A percentile compares a stretch with the other conserved stretches of the same genome.
phyloP scores from a whole-genome alignment of 2,797 vertebrate species.

The Hippoglossus hippoglossus region DNA sequence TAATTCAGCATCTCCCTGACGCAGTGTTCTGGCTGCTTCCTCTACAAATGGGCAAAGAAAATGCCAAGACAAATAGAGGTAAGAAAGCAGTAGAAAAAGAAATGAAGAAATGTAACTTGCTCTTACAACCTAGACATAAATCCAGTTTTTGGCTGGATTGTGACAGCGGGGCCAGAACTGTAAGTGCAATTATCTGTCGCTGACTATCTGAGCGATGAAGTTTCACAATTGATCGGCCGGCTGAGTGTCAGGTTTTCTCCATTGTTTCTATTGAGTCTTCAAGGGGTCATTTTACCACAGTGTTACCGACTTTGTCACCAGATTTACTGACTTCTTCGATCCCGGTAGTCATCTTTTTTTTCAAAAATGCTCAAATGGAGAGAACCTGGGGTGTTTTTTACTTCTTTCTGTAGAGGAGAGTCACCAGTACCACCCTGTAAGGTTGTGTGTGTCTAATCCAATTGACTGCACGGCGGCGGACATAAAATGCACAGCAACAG shows the following conservation, averaged over 20 bases:
- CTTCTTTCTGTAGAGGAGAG: too few species aligned
- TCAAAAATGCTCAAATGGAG: too few species aligned
- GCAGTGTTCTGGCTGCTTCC: conserved; percentile 63
- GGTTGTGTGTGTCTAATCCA: too few species aligned
- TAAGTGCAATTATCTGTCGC: background rate
- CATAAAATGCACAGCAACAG: too few species aligned
- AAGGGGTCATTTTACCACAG: too few species aligned
- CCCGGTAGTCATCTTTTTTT: too few species aligned
- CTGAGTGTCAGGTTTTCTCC: background rate
- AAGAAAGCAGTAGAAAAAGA: conserved; percentile 32
- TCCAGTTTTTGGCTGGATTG: background rate
- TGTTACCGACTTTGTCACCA: too few species aligned
- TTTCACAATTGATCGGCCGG: background rate
- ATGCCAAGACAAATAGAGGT: conserved; percentile 68
- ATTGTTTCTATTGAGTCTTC: background rate
- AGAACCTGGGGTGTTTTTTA: too few species aligned
- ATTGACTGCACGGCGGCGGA: too few species aligned
- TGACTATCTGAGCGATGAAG: background rate
- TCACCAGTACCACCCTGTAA: too few species aligned
- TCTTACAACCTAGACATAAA: conserved; percentile 20
- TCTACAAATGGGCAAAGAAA: conserved; percentile 51
- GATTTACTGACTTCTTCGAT: too few species aligned
- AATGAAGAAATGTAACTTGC: conserved; percentile 1
- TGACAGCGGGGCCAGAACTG: background rate
- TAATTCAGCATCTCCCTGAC: conserved; percentile 70